Base-by-base conservation (phyloP, 2,888 invertebrate genomes). In the Hololepta plana region DNA sequence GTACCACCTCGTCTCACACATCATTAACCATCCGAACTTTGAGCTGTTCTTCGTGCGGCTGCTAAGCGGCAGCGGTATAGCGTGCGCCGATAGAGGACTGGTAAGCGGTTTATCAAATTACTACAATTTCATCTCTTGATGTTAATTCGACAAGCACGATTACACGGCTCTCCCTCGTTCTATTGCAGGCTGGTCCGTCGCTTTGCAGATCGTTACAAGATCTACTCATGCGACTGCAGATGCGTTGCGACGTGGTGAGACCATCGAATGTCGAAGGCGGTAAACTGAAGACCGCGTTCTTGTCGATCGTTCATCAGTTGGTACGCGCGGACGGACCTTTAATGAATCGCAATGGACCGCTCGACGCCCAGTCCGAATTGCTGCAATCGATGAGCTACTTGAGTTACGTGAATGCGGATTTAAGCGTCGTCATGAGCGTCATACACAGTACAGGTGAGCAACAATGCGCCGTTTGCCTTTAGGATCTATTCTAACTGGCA, bases 301-400 rank as follows among this genome's bases (percentile, higher is more conserved):
- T 87, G 35, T 68, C 68, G 45, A 66, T 82, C 2, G 65, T 77
- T 16, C 65, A 72, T 41, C 72, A 74, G 38, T 54, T 85, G 39
- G 68, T 81, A 29, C 67, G 72, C 46, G 70, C 73, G 32, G 41
- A 45, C 35, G 72, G 71, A 27, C 60, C 67, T 11, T 51, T 79
- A 35, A 59, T 68, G 42, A 66, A 67, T 24, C 58, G 67, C 40
- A 62, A 72, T 44, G 67, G 69, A 33, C 74, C 80, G 32, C 52
- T 84, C 42, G 71, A 80, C 64, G 71, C 80, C 27, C 71, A 81
- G 45, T 75, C 72, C 45, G 70, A 71, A 44, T 59, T 79, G 29
- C 56, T 79, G 13, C 71, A 71, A 25, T 64, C 70, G 24, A 51
- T 80, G 33, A 54, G 71, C 8, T 64, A 68, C 41, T 59, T 71